Conservation (phyloP, 64 coral and sea anemone species). For the Stylophora pistillata region DNA sequence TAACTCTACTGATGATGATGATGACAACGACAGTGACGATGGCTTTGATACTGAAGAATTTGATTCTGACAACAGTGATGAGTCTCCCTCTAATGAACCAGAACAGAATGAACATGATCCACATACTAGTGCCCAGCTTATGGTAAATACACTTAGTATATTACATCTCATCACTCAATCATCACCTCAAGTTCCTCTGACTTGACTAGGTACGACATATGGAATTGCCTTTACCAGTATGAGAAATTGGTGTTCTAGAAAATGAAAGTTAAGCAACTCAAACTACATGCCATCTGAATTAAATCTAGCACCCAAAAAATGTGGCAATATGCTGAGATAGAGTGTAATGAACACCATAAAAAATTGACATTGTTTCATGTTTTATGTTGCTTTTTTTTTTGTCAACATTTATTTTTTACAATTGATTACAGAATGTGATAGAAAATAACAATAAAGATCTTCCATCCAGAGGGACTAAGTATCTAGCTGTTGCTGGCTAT, state of each 20-base stretch:
- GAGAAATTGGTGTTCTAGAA: too few species aligned
- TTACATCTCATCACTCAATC: not conserved
- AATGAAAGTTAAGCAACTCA: too few species aligned
- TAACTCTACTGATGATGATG: not conserved
- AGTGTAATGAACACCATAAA: too few species aligned
- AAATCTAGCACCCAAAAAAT: too few species aligned
- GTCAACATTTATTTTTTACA: too few species aligned
- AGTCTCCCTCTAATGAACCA: not conserved
- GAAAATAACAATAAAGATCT: not conserved
- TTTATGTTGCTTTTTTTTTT: too few species aligned
- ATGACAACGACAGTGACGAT: conserved; percentile 64
- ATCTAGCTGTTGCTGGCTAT: conserved; percentile 76
- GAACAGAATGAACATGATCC: conserved; percentile 14
- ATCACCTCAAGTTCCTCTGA: too few species aligned
- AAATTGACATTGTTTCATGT: too few species aligned
- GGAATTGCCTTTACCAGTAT: too few species aligned
- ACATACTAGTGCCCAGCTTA: not conserved
- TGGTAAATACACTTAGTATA: not conserved
- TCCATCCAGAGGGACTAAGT: conserved; percentile 22
- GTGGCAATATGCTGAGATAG: too few species aligned
- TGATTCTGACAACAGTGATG: conserved; percentile 33
- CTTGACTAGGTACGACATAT: too few species aligned
- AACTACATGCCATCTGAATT: too few species aligned
- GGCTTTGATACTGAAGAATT: conserved; percentile 57
- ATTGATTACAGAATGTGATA: conserved; percentile 7